Evolutionary conservation across 2,888 invertebrate genomes (phyloP).

Genomic region (Coremacera marginata): DNA sequence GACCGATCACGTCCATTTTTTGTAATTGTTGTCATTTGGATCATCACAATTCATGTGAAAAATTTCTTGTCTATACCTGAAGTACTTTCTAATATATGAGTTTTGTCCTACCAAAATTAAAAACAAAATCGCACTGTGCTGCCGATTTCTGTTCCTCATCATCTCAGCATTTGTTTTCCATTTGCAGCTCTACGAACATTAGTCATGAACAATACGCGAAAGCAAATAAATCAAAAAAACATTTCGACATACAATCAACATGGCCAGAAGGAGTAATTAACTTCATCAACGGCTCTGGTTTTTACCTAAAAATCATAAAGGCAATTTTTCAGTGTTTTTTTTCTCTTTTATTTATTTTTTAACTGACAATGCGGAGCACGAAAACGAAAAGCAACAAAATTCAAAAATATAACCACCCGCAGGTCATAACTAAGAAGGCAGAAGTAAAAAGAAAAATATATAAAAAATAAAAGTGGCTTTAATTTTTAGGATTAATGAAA

Average conservation of each 20-base stretch:
- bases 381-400: not conserved
- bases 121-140: too few species aligned
- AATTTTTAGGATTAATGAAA: not conserved
- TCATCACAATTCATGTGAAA: too few species aligned
- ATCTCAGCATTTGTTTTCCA: too few species aligned
- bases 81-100: too few species aligned
- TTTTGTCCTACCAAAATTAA: too few species aligned
- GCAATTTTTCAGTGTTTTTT: not conserved
- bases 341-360: slow-evolving; percentile 3
- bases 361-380: not conserved
- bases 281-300: slow-evolving; percentile 8
- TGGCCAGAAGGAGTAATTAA: slow-evolving; percentile 29
- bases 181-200: not conserved
- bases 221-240: slow-evolving; percentile 15
- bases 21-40: too few species aligned
- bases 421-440: not conserved
- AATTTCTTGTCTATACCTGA: too few species aligned
- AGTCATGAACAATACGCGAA: not conserved
- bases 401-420: not conserved
- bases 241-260: slow-evolving; percentile 31
- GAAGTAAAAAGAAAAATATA: not conserved
- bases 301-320: not conserved
- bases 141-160: too few species aligned
- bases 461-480: not conserved
- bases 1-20: too few species aligned